Percentiles rank a stretch among this genome's conserved stretches.
These are phyloP conservation scores for Pecten maximus DNA, from an alignment of 2,888 invertebrate species.

Conservation along the genomic window DNA sequence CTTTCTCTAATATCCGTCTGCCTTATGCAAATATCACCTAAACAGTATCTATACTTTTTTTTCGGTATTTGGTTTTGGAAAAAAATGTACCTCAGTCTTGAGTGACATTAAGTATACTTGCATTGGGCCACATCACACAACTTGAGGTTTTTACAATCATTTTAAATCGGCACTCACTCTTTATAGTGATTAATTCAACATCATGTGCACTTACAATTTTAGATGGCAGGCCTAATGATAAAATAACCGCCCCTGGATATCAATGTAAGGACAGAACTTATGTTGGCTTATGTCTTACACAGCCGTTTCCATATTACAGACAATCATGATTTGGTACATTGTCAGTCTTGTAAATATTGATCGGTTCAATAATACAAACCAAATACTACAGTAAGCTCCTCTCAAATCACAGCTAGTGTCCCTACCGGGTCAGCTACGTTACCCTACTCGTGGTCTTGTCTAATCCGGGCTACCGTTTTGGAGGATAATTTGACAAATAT, in stretches of 20 bases:
- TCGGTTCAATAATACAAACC: background rate
- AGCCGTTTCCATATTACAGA: background rate
- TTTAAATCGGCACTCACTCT: too few relatives aligned
- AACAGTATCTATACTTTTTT: too few relatives aligned
- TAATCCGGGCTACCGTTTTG: conserved; percentile 5
- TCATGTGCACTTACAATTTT: background rate
- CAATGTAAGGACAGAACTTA: background rate
- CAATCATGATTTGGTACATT: too few relatives aligned
- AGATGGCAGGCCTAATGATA: background rate
- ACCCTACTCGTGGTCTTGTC: background rate
- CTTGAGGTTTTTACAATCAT: background rate
- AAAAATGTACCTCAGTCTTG: too few relatives aligned
- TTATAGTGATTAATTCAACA: background rate
- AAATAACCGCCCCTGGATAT: too few relatives aligned
- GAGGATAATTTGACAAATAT: conserved; percentile 19
- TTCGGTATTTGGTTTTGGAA: too few relatives aligned
- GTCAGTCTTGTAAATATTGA: too few relatives aligned
- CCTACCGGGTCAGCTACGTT: background rate
- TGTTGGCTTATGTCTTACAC: background rate
- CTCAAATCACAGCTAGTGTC: background rate
- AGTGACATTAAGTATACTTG: too few relatives aligned
- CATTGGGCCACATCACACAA: too few relatives aligned
- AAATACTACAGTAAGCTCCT: background rate
- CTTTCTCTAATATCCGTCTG: too few relatives aligned
- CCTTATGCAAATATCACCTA: too few relatives aligned